Base-by-base conservation (phyloP, 2,113 vertebrate genomes). In the Isurus oxyrinchus region DNA sequence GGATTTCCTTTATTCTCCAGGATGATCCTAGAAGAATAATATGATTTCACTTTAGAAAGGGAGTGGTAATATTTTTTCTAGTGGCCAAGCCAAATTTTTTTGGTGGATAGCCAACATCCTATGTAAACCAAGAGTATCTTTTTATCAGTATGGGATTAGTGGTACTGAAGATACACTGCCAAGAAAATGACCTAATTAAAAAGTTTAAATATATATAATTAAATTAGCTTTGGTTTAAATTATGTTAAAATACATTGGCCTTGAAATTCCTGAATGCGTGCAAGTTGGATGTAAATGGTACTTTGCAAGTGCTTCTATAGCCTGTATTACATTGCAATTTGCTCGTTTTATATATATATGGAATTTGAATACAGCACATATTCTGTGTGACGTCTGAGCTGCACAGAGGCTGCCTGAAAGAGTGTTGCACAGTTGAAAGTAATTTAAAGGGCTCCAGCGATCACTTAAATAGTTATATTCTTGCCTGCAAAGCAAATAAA, bases 1-100 rank as follows among this genome's bases (percentile, higher is more conserved):
- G 90, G n/a, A 93, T 93, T 93, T 93, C 90, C 14, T 40, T 93
- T 23, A 93, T 63, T 57, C 57, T 91, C 88, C 88, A 61, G 31
- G 31, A 91, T 91, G 13, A 61, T 93, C 59, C 90, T 93, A 57
- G 57, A 93, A 63, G n/a, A 93, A 63, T n/a, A 79, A 79, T 2
- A 91, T 63, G 16, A 93, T 93, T 61, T n/a, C 6, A 63, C 57
- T 93, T 93, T n/a, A 63, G 35, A 91, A 8, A 16, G 31, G 88
- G 57, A 59, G 55, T 91, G 90, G 57, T 93, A 63, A 63, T 40
- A 61, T 40, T 93, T 63, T 61, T 93, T 61, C 57, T 21, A n/a
- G 57, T 19, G 90, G 35, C 57, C n/a, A 93, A 19, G 57, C 57
- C 90, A 93, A 59, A 63, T 61, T 61, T 31, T 19, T 19, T 93